phyloP scores from a whole-genome alignment of 2,113 vertebrate species.

The Symphodus melops region DNA sequence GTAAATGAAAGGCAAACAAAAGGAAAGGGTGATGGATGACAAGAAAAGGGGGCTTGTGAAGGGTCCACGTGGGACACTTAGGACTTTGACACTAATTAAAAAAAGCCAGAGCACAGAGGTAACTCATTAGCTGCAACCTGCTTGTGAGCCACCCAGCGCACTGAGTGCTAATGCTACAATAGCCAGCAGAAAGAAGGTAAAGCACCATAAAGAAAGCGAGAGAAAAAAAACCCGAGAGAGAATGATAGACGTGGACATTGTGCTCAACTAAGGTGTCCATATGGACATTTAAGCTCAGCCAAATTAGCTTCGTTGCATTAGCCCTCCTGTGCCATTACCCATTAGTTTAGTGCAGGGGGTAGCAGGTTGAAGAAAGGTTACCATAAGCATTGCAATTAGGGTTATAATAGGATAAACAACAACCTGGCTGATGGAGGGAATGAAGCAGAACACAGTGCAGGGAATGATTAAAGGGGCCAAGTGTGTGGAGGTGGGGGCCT shows the following conservation, averaged over 20 bases:
- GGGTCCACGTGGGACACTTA: slow-evolving; percentile 80
- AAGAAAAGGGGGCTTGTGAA: slow-evolving; percentile 65
- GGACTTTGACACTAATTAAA: slow-evolving; percentile 84
- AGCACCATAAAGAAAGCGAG: slow-evolving; percentile 26
- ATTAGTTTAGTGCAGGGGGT: slow-evolving; percentile 76
- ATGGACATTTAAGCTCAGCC: slow-evolving; percentile 72
- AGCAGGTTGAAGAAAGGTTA: slow-evolving; percentile 76
- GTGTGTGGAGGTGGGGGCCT: slow-evolving; percentile 64
- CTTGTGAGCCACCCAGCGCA: slow-evolving; percentile 48
- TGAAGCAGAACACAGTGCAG: slow-evolving; percentile 70
- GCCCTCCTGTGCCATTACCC: slow-evolving; percentile 71
- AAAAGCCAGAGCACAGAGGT: slow-evolving; percentile 81
- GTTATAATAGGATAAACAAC: slow-evolving; percentile 83
- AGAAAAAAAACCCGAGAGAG: slow-evolving; percentile 18
- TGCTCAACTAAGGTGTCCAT: slow-evolving; percentile 61
- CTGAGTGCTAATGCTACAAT: slow-evolving; percentile 43
- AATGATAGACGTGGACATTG: slow-evolving; percentile 72
- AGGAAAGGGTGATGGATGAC: slow-evolving; percentile 80
- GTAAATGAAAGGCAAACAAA: slow-evolving; percentile 84
- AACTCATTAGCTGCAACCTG: slow-evolving; percentile 81
- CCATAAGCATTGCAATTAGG: slow-evolving; percentile 80
- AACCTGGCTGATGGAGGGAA: slow-evolving; percentile 72
- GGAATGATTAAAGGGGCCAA: slow-evolving; percentile 69
- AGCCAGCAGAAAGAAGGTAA: slow-evolving; percentile 48
- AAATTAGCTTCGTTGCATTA: slow-evolving; percentile 72